Evolutionary conservation across 2,888 invertebrate genomes (phyloP).

Genomic region (Villa cingulata): DNA sequence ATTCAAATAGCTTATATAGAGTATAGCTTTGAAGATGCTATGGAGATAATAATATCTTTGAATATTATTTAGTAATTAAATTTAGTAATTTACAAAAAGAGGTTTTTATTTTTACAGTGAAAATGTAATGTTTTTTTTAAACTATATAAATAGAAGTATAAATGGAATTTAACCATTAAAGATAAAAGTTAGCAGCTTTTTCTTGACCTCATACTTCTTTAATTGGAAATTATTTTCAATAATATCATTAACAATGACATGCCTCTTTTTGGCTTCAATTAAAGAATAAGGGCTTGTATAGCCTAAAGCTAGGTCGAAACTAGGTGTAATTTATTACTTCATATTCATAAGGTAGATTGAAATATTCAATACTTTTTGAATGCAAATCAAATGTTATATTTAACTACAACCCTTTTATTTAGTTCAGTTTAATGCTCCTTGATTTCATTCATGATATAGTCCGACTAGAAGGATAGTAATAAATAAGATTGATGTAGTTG

Average conservation of each 20-base stretch:
- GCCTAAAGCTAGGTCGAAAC: slow-evolving; percentile 41
- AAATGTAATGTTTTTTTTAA: slow-evolving; percentile 47
- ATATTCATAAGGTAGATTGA: slow-evolving; percentile 34
- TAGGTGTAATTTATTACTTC: slow-evolving; percentile 38
- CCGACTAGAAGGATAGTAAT: slow-evolving; percentile 41
- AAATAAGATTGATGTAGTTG: slow-evolving; percentile 31
- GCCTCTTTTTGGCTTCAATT: slow-evolving; percentile 39
- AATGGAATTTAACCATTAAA: slow-evolving; percentile 38
- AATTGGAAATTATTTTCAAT: slow-evolving; percentile 45
- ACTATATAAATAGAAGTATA: slow-evolving; percentile 48
- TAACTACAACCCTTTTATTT: slow-evolving; percentile 36
- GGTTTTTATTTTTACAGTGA: slow-evolving; percentile 43
- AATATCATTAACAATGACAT: slow-evolving; percentile 51
- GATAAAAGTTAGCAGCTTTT: slow-evolving; percentile 52
- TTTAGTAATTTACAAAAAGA: slow-evolving; percentile 22
- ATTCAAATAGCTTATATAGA: slow-evolving; percentile 37
- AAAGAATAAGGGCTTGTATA: slow-evolving; percentile 40
- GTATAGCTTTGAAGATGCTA: slow-evolving; percentile 38
- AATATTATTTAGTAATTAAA: slow-evolving; percentile 20
- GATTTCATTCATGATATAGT: slow-evolving; percentile 41
- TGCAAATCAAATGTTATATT: slow-evolving; percentile 39
- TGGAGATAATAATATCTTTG: slow-evolving; percentile 26
- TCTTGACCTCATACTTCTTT: slow-evolving; percentile 42
- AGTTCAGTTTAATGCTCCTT: slow-evolving; percentile 47
- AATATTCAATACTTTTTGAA: slow-evolving; percentile 36